phyloP scores from a whole-genome alignment of 2,113 vertebrate species.

The Centropus unirufus region DNA sequence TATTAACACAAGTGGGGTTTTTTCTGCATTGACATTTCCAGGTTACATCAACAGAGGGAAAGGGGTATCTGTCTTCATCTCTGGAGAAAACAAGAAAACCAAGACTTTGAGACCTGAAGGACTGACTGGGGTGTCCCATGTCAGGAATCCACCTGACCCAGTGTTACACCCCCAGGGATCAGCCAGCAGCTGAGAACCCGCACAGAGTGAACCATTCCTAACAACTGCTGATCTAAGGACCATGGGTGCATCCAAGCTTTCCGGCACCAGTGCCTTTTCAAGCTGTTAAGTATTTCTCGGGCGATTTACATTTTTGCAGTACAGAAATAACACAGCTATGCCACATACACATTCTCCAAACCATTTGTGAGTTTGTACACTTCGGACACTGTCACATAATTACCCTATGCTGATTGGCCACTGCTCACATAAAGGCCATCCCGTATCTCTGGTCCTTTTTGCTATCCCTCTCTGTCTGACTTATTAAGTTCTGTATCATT shows the following conservation, averaged over 20 bases:
- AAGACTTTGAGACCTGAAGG: neutral
- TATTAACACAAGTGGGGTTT: neutral
- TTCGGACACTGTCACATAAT: neutral
- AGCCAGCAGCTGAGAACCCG: neutral
- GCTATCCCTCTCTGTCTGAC: neutral
- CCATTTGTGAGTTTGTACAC: neutral
- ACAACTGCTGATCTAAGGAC: neutral
- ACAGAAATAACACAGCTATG: neutral
- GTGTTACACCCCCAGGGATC: neutral
- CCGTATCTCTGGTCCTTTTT: neutral
- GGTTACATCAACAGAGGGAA: neutral
- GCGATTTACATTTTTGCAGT: neutral
- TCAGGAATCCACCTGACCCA: neutral
- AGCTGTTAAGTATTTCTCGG: neutral
- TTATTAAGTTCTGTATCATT: neutral
- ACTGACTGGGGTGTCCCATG: neutral
- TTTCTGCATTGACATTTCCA: neutral
- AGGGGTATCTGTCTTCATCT: neutral
- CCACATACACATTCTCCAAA: neutral
- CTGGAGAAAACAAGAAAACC: neutral
- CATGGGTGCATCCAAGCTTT: neutral
- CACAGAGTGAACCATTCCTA: neutral
- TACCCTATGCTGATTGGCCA: neutral
- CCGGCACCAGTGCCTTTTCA: rapidly evolving
- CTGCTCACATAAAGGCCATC: neutral